Evolutionary conservation across 2,797 vertebrate species (phyloP), one percentile per base, ranked within the genome.

Genomic region (Agapornis canus): DNA sequence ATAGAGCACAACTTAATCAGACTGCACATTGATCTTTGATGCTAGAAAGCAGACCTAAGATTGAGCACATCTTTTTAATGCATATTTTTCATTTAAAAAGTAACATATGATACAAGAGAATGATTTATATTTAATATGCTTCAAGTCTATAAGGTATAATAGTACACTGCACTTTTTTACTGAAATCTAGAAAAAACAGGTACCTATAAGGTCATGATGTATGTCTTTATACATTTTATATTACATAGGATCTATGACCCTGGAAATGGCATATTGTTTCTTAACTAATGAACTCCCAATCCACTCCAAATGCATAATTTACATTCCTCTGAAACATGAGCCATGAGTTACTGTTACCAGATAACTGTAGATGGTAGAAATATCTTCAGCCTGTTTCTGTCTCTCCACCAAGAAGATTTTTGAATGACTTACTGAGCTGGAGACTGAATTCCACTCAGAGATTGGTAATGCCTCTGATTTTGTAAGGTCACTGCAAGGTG

Each of bases 1-100:
- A 98, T 98, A 98, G 97, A 98, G 97, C 97, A 98, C 98, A 98
- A 97, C 98, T 98, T 98, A 98, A 98, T 99, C 98, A 98, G 98
- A 97, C 88, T 82, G 86, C 91, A 97, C 97, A 98, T 98, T 98
- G 97, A 98, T 98, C 97, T 97, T 86, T 97, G 96, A 96, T 94
- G 90, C 90, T 96, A 84, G 80, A 93, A 98, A 95, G 89, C 92
- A 97, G 94, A 94, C 49, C 85, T 92, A 79, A 94, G 96, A 98
- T 93, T 92, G 93, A 97, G 87, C 91, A 96, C 94, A 96, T 96
- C 94, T 96, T 94, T 96, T 94, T 76, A 97, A 95, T 95, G 92
- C 83, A 91, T 95, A 86, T 97, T 97, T 96, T 96, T 90, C 81
- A 66, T 97, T 96, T 97, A 86, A 96, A 97, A 97, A 95, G 83